Conservation (phyloP, 2,888 invertebrate species). For the Carabus problematicus region DNA sequence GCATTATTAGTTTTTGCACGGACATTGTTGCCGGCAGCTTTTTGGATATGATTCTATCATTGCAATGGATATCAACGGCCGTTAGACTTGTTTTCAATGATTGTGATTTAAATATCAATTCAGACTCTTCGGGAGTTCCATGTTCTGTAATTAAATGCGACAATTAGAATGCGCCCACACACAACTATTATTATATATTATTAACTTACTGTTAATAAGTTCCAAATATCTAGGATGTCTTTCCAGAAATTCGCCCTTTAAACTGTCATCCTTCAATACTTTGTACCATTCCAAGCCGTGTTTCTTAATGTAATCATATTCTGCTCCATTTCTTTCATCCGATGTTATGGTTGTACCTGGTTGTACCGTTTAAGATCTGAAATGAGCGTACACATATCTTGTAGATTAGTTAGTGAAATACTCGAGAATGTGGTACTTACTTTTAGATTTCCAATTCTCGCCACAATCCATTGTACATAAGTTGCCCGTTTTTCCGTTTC, state of each 20-base stretch:
- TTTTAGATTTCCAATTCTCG: slow-evolving; percentile 78
- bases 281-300: slow-evolving; percentile 77
- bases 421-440: slow-evolving; percentile 53
- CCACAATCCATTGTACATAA: slow-evolving; percentile 80
- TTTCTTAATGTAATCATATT: slow-evolving; percentile 89
- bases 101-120: slow-evolving; percentile 65
- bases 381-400: slow-evolving; percentile 41
- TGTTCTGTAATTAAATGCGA: slow-evolving; percentile 69
- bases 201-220: slow-evolving; percentile 74
- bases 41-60: slow-evolving; percentile 65
- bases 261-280: slow-evolving; percentile 61
- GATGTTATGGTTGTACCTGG: slow-evolving; percentile 67
- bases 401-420: slow-evolving; percentile 22
- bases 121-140: slow-evolving; percentile 81
- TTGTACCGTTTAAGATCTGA: slow-evolving; percentile 76
- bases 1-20: slow-evolving; percentile 81
- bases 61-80: slow-evolving; percentile 65
- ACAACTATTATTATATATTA: too few species aligned
- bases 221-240: slow-evolving; percentile 80
- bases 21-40: slow-evolving; percentile 80
- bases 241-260: slow-evolving; percentile 65
- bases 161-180: neutral
- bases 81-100: slow-evolving; percentile 76
- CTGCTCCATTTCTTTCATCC: slow-evolving; percentile 82
- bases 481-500: slow-evolving; percentile 71